A percentile compares a stretch with the other conserved stretches of the same genome.
phyloP scores from a whole-genome alignment of 1,140 invertebrate species.

The Kradibia gibbosae region DNA sequence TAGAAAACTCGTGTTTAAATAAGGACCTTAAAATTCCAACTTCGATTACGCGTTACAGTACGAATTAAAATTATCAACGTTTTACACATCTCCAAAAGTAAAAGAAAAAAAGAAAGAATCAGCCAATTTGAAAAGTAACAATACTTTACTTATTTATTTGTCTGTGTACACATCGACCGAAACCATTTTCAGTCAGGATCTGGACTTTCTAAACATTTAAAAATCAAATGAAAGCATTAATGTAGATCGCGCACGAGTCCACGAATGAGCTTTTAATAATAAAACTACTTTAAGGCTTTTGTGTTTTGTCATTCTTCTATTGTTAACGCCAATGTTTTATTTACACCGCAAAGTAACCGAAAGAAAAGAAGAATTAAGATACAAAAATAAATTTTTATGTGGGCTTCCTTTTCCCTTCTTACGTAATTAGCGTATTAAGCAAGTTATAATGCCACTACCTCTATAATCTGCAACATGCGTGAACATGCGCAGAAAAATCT shows the following conservation, averaged over 20 bases:
- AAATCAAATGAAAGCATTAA: neutral
- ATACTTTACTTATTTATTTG: neutral
- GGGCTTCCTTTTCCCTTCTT: slow-evolving; percentile 30
- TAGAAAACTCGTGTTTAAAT: too few species aligned
- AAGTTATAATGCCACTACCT: neutral
- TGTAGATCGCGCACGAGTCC: neutral
- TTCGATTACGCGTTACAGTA: too few species aligned
- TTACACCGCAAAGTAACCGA: neutral
- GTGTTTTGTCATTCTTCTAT: too few species aligned
- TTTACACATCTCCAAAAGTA: neutral
- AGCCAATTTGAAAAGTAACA: too few species aligned
- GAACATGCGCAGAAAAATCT: slow-evolving; percentile 27
- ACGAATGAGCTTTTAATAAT: neutral
- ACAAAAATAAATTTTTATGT: neutral
- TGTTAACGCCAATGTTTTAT: neutral
- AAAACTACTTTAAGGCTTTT: neutral
- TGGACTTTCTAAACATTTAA: neutral
- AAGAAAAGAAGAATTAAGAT: neutral
- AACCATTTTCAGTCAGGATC: neutral
- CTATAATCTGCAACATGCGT: neutral
- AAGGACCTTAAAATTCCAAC: too few species aligned
- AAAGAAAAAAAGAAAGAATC: neutral
- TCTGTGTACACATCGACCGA: neutral
- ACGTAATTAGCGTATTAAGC: slow-evolving; percentile 30
- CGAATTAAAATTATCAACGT: neutral